A percentile compares a stretch with the other conserved stretches of the same genome.
These are phyloP conservation scores for Adoxophyes honmai DNA, from an alignment of 1,140 invertebrate species.

Conservation along the genomic window DNA sequence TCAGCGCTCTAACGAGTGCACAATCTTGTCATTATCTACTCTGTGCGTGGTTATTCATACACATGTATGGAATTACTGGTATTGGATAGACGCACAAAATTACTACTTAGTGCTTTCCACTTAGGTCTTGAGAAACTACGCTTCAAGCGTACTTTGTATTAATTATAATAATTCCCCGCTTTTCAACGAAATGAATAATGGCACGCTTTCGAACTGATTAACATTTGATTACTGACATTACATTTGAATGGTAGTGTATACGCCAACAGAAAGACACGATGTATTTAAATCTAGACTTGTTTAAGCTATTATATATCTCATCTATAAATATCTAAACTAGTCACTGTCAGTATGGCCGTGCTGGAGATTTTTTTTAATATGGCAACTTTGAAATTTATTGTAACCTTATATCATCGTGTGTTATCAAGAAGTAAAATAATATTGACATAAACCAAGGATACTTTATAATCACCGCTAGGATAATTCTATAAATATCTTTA, in stretches of 20 bases:
- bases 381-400: too few relatives aligned
- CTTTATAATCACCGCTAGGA: neutral
- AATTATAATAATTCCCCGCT: constrained; percentile 2
- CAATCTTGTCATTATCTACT: neutral
- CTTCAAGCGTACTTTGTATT: constrained; percentile 10
- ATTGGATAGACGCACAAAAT: constrained; percentile 14
- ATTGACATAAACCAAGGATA: too few relatives aligned
- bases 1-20: neutral
- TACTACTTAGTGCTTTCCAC: constrained; percentile 10
- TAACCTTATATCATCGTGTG: too few relatives aligned
- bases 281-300: too few relatives aligned
- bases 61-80: constrained; percentile 12
- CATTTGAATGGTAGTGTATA: too few relatives aligned
- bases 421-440: too few relatives aligned
- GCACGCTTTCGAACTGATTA: neutral
- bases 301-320: too few relatives aligned
- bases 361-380: too few relatives aligned
- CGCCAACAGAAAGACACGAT: too few relatives aligned
- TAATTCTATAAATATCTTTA: constrained; percentile 1
- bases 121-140: constrained; percentile 11
- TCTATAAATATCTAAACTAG: too few relatives aligned
- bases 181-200: constrained; percentile 3
- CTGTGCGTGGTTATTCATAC: neutral
- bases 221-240: too few relatives aligned
- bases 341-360: too few relatives aligned